These are phyloP conservation scores for Turritopsis rubra DNA, from an alignment of 30 jellyfish, hydroid and myxozoan species.

Conservation along the genomic window DNA sequence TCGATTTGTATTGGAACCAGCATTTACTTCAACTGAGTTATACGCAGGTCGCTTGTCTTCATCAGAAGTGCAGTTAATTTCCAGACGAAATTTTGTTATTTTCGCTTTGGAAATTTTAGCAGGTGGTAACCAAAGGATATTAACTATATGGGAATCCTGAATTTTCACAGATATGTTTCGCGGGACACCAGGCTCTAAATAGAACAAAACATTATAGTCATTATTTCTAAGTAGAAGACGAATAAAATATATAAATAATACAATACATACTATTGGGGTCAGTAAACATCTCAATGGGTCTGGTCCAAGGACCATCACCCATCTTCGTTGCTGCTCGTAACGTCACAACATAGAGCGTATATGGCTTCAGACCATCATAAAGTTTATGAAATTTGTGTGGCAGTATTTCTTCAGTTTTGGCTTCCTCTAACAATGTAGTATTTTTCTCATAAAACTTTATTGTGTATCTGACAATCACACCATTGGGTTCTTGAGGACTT, in stretches of 20 bases:
- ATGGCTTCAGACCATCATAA: constrained; percentile 38
- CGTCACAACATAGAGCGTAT: constrained; percentile 33
- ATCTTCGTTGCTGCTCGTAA: constrained; percentile 53
- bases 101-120: constrained; percentile 35
- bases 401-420: constrained; percentile 10
- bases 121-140: constrained; percentile 56
- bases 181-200: constrained; percentile 84
- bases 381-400: background rate
- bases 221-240: background rate
- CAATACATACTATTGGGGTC: constrained; percentile 47
- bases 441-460: constrained; percentile 37
- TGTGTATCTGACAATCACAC: constrained; percentile 51
- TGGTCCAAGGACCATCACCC: constrained; percentile 73
- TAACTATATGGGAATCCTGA: constrained; percentile 26
- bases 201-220: background rate
- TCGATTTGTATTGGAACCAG: constrained; percentile 27
- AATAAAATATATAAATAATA: background rate
- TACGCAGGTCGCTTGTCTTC: constrained; percentile 25
- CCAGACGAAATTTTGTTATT: constrained; percentile 36
- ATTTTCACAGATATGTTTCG: constrained; percentile 30
- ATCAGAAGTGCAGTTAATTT: constrained; percentile 10
- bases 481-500: constrained; percentile 53
- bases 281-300: constrained; percentile 27
- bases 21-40: constrained; percentile 21
- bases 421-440: constrained; percentile 26